A percentile compares a stretch with the other conserved stretches of the same genome.
Evolutionary conservation across 2,888 invertebrate genomes (phyloP).

Genomic region (Acleris holmiana): DNA sequence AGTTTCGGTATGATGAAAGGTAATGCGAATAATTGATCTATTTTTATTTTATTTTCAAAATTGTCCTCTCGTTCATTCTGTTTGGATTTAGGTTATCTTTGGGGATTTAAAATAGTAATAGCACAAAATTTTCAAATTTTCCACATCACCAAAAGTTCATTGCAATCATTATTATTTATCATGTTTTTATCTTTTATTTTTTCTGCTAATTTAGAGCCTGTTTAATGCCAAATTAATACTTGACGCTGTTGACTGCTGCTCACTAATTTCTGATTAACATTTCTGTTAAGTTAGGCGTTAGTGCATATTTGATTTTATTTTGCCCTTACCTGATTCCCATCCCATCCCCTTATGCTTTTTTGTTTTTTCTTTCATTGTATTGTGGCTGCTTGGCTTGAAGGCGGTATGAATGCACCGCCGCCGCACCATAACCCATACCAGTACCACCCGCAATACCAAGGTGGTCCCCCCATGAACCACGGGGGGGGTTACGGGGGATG

Average conservation of each 20-base stretch:
- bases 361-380: conserved; percentile 84
- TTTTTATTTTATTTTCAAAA: conserved; percentile 68
- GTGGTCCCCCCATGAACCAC: conserved; percentile 63
- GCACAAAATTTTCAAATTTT: conserved; percentile 68
- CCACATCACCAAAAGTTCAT: conserved; percentile 59
- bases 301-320: conserved; percentile 67
- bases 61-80: conserved; percentile 69
- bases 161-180: conserved; percentile 56
- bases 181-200: conserved; percentile 48
- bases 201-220: conserved; percentile 65
- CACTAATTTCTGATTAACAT: conserved; percentile 62
- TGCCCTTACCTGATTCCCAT: conserved; percentile 65
- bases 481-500: conserved; percentile 58
- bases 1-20: conserved; percentile 95
- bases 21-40: conserved; percentile 83
- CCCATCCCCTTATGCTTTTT: conserved; percentile 79
- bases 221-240: conserved; percentile 54
- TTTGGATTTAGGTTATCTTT: conserved; percentile 73
- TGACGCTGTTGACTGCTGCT: conserved; percentile 61
- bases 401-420: conserved; percentile 84
- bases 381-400: conserved; percentile 84
- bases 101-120: conserved; percentile 68
- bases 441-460: conserved; percentile 81
- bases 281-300: conserved; percentile 49
- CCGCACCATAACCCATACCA: conserved; percentile 82